Conservation (phyloP, 2,888 invertebrate genomes). For the Allophyes oxyacanthae region DNA sequence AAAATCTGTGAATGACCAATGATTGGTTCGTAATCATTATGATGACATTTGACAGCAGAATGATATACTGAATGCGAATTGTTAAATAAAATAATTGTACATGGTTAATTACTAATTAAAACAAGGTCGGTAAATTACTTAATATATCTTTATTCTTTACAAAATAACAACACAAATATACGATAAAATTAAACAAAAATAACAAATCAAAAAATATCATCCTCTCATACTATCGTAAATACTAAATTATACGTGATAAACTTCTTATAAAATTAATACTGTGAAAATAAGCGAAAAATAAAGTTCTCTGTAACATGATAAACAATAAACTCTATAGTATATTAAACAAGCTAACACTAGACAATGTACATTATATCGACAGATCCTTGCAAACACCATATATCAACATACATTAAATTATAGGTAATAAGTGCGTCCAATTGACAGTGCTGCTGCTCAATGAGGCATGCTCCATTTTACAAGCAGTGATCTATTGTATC, state of each 20-base stretch:
- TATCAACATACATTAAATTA: conserved; percentile 49
- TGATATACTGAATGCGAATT: no score
- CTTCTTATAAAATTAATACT: conserved; percentile 41
- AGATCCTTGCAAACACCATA: conserved; percentile 53
- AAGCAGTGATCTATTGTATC: conserved; percentile 9
- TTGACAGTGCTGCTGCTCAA: conserved; percentile 26
- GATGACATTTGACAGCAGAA: no score
- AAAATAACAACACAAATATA: conserved; percentile 40
- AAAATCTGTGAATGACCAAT: no score
- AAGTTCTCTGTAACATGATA: conserved; percentile 35
- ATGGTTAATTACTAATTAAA: background rate
- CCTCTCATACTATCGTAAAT: conserved; percentile 14
- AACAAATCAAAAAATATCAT: conserved; percentile 45
- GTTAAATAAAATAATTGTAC: no score
- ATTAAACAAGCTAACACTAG: conserved; percentile 66
- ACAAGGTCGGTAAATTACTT: conserved; percentile 15
- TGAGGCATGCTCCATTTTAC: conserved; percentile 26
- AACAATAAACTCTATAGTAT: conserved; percentile 46
- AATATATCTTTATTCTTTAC: conserved; percentile 50
- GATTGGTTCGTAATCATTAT: no score
- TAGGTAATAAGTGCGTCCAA: conserved; percentile 33
- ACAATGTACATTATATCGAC: conserved; percentile 57
- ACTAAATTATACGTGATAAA: conserved; percentile 18
- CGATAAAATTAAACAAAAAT: conserved; percentile 37
- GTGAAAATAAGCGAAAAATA: conserved; percentile 47